Percentiles rank a stretch among this genome's conserved stretches.
phyloP scores from a whole-genome alignment of 2,888 invertebrate species.

The Steinernema hermaphroditum region DNA sequence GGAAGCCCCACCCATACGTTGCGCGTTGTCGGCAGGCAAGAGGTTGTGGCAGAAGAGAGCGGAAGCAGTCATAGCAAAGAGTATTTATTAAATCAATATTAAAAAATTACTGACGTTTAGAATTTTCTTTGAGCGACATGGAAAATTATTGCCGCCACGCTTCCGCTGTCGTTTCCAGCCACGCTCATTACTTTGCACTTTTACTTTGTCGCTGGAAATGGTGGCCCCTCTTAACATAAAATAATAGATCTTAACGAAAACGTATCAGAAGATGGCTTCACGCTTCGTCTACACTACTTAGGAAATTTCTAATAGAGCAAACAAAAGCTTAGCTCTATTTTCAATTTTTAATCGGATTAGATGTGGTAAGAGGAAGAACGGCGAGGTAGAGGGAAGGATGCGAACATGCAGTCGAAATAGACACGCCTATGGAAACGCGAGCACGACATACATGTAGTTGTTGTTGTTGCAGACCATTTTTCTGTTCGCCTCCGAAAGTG shows the following conservation, averaged over 20 bases:
- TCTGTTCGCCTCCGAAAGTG: not conserved
- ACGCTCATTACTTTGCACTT: not conserved
- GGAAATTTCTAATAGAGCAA: too few relatives aligned
- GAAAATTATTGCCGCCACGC: not conserved
- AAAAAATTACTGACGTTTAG: not conserved
- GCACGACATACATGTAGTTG: not conserved
- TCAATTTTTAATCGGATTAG: not conserved
- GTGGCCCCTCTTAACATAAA: too few relatives aligned
- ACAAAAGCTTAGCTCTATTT: not conserved
- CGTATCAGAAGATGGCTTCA: too few relatives aligned
- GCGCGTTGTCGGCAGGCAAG: too few relatives aligned
- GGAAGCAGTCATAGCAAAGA: not conserved
- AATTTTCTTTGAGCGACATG: not conserved
- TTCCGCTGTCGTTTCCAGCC: not conserved
- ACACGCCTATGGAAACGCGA: not conserved
- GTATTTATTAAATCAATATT: not conserved
- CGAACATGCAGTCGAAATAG: not conserved
- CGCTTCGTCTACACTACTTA: too few relatives aligned
- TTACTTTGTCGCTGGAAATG: not conserved
- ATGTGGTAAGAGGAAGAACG: too few relatives aligned
- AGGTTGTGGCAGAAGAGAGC: too few relatives aligned
- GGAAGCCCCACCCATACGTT: too few relatives aligned
- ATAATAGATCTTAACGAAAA: too few relatives aligned
- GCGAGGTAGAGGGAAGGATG: not conserved
- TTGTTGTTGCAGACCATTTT: not conserved